These are phyloP conservation scores for Hyperoplus immaculatus DNA, from an alignment of 2,797 vertebrate genomes.

Conservation along the genomic window DNA sequence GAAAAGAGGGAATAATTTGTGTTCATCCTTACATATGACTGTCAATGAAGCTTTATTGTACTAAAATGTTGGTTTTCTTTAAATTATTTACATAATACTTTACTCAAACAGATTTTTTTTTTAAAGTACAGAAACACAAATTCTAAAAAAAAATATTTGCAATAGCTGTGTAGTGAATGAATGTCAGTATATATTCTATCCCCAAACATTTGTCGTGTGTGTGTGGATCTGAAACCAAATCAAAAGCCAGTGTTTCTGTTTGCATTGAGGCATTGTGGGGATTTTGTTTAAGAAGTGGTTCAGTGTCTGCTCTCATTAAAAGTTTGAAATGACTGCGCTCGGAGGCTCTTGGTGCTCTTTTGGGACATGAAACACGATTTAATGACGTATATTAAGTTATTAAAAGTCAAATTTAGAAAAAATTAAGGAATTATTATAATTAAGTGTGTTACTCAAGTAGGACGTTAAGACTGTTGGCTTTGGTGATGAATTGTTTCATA, in stretches of 20 bases:
- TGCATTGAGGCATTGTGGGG: not conserved
- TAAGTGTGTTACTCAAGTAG: not conserved
- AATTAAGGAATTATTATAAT: no score
- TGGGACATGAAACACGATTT: conserved; percentile 7
- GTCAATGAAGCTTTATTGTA: not conserved
- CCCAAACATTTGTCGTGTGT: not conserved
- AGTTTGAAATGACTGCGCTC: not conserved
- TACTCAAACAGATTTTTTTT: not conserved
- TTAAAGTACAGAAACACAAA: not conserved
- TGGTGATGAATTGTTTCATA: not conserved
- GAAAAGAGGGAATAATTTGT: conserved; percentile 1
- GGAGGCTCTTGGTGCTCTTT: conserved; percentile 5
- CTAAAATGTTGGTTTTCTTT: conserved; percentile 1
- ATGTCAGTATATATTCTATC: not conserved
- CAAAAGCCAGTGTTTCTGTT: not conserved
- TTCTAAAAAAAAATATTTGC: not conserved
- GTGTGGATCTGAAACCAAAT: not conserved
- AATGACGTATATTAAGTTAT: not conserved
- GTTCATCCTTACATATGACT: not conserved
- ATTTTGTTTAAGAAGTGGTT: conserved; percentile 7
- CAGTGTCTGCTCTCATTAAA: conserved; percentile 12
- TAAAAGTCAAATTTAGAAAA: no score
- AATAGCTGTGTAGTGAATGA: not conserved
- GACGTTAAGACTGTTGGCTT: conserved; percentile 7
- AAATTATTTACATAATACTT: not conserved